A percentile compares a stretch with the other conserved stretches of the same genome.
These are phyloP conservation scores for Troilus luridus DNA, from an alignment of 2,888 invertebrate species.

Conservation along the genomic window DNA sequence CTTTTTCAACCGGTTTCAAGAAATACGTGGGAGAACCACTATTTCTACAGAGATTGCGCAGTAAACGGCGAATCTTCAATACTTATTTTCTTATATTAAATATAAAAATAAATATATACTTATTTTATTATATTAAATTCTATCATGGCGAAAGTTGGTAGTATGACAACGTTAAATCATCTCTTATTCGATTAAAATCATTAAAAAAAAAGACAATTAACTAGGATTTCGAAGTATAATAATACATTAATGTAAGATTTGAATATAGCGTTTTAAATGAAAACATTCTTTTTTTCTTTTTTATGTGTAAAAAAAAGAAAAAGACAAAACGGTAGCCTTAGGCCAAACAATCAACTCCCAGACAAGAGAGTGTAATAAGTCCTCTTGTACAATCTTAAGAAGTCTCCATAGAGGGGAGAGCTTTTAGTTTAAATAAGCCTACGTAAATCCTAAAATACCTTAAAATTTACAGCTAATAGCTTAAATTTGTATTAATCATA, in stretches of 20 bases:
- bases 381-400: constrained; percentile 1
- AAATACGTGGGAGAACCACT: constrained; percentile 33
- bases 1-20: constrained; percentile 41
- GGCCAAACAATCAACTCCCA: neutral
- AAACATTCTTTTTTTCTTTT: neutral
- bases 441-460: neutral
- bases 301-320: neutral
- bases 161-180: neutral
- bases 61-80: neutral
- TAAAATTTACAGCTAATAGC: neutral
- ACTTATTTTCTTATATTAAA: neutral
- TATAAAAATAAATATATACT: too few relatives aligned
- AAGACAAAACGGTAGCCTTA: neutral
- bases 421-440: neutral
- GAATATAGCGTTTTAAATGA: neutral
- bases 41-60: neutral
- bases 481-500: too few relatives aligned
- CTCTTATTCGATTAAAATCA: too few relatives aligned
- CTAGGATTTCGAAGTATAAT: neutral
- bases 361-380: constrained; percentile 7
- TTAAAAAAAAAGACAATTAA: too few relatives aligned
- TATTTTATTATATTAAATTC: neutral
- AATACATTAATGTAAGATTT: neutral
- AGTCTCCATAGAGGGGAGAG: neutral
- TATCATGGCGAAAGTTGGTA: neutral